Conservation (phyloP, 2,888 invertebrate species). For the Drosophila barbarae region DNA sequence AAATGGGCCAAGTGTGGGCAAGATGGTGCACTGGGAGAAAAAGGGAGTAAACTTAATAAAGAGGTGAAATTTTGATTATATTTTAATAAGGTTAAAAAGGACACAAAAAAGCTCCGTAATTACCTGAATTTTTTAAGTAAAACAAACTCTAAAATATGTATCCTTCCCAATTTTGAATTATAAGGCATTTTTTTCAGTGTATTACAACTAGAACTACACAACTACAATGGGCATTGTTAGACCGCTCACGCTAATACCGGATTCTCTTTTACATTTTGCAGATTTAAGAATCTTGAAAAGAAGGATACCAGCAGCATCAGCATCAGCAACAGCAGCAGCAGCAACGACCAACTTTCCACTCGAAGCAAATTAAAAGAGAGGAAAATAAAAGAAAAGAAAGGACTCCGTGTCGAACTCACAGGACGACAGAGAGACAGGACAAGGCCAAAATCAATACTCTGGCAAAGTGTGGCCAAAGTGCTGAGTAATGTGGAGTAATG, state of each 20-base stretch:
- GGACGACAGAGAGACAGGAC: neutral
- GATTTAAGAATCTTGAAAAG: slow-evolving; percentile 47
- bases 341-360: slow-evolving; percentile 31
- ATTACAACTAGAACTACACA: slow-evolving; percentile 16
- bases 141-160: no score
- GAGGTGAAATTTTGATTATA: neutral
- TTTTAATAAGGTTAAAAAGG: no score
- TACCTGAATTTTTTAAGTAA: no score
- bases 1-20: slow-evolving; percentile 64
- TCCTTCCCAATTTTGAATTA: no score
- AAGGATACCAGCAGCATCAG: slow-evolving; percentile 25
- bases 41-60: neutral
- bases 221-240: slow-evolving; percentile 55
- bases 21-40: neutral
- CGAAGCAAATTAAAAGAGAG: slow-evolving; percentile 36
- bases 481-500: slow-evolving; percentile 70
- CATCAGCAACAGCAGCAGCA: slow-evolving; percentile 7
- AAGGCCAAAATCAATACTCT: slow-evolving; percentile 42
- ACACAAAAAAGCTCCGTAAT: no score
- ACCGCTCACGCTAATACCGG: slow-evolving; percentile 41
- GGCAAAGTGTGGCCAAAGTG: slow-evolving; percentile 59
- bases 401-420: slow-evolving; percentile 9
- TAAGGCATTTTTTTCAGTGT: neutral
- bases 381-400: slow-evolving; percentile 10
- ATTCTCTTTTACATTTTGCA: slow-evolving; percentile 44